Evolutionary conservation across 2,888 invertebrate genomes (phyloP).

Genomic region (Acrobasis suavella): DNA sequence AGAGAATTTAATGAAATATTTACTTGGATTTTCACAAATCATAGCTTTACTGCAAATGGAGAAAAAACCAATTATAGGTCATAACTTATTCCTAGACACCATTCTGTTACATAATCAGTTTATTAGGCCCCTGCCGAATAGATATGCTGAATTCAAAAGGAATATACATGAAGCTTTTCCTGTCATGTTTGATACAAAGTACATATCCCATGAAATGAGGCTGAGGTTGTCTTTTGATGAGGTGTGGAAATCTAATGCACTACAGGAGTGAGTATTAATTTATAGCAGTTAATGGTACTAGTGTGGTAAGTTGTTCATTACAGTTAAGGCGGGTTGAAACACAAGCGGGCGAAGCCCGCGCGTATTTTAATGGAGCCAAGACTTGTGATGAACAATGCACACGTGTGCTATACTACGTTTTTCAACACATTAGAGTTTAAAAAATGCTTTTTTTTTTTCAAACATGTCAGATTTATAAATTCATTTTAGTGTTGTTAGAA

Average conservation of each 20-base stretch:
- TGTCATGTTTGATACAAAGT: slow-evolving; percentile 88
- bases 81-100: slow-evolving; percentile 88
- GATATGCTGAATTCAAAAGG: slow-evolving; percentile 85
- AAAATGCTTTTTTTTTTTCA: no score
- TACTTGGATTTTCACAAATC: slow-evolving; percentile 86
- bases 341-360: no score
- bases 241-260: slow-evolving; percentile 75
- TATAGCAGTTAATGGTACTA: no score
- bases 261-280: slow-evolving; percentile 69
- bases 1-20: slow-evolving; percentile 71
- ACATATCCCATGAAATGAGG: slow-evolving; percentile 82
- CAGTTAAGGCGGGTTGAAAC: no score
- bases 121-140: slow-evolving; percentile 85
- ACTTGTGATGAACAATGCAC: no score
- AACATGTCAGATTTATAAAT: no score
- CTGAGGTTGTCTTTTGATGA: slow-evolving; percentile 68
- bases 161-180: slow-evolving; percentile 85
- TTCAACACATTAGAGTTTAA: no score
- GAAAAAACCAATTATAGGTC: slow-evolving; percentile 88
- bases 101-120: slow-evolving; percentile 88
- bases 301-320: no score
- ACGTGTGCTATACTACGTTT: no score
- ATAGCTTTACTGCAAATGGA: slow-evolving; percentile 82
- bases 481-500: no score
- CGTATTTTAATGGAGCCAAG: no score